Evolutionary conservation across 2,113 vertebrate species (phyloP).

Genomic region (Triplophysa rosa): DNA sequence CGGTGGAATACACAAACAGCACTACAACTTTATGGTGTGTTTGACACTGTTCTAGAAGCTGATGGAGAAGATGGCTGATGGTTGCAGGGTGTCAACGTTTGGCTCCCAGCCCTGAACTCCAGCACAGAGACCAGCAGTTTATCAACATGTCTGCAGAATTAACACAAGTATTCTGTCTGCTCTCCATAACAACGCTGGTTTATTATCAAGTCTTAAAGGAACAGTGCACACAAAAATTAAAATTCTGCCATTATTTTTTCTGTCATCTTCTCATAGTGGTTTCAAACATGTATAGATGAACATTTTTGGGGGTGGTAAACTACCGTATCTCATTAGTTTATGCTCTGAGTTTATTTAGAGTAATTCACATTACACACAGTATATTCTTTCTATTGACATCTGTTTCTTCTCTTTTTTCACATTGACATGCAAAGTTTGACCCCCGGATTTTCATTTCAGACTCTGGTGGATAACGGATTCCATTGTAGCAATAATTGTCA

Average conservation of each 20-base stretch:
- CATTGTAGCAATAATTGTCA: slow-evolving; percentile 14
- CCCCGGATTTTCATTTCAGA: background rate
- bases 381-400: slow-evolving; percentile 20
- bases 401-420: slow-evolving; percentile 25
- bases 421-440: background rate
- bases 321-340: background rate
- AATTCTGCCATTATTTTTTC: too few relatives aligned
- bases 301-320: too few relatives aligned
- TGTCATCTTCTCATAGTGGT: too few relatives aligned
- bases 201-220: slow-evolving; percentile 2
- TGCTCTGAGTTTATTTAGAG: background rate
- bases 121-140: slow-evolving; percentile 33
- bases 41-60: slow-evolving; percentile 21
- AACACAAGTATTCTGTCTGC: slow-evolving; percentile 44
- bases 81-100: slow-evolving; percentile 27
- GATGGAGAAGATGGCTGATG: slow-evolving; percentile 39
- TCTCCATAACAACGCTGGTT: slow-evolving; percentile 15
- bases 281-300: too few relatives aligned
- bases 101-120: slow-evolving; percentile 30
- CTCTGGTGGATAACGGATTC: background rate
- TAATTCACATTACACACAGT: background rate
- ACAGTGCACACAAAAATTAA: background rate
- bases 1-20: slow-evolving; percentile 35
- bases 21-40: slow-evolving; percentile 6
- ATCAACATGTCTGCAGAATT: slow-evolving; percentile 51